A percentile compares a stretch with the other conserved stretches of the same genome.
phyloP scores from a whole-genome alignment of 2,888 invertebrate genomes.

The Apotomis betuletana region DNA sequence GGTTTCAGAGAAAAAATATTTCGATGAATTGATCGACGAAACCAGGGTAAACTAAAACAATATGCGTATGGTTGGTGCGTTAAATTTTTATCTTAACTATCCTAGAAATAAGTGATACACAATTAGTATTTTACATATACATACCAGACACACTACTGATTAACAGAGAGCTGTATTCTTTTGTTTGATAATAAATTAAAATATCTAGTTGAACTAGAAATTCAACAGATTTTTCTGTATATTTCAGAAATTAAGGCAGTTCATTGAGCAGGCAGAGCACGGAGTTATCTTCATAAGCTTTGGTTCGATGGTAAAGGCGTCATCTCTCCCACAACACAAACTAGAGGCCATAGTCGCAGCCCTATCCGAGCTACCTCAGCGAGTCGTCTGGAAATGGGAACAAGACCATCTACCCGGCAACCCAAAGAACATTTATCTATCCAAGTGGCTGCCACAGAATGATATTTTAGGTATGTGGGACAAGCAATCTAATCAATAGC shows the following conservation, averaged over 20 bases:
- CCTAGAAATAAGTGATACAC: no score
- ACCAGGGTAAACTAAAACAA: no score
- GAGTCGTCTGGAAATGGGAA: slow-evolving; percentile 89
- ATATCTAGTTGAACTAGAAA: no score
- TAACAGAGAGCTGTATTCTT: no score
- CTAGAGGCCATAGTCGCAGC: slow-evolving; percentile 80
- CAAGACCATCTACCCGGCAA: slow-evolving; percentile 79
- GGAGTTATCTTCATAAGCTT: slow-evolving; percentile 87
- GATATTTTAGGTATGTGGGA: slow-evolving; percentile 83
- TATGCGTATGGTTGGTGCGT: no score
- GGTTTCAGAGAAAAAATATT: no score
- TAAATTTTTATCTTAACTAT: no score
- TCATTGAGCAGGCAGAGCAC: slow-evolving; percentile 58
- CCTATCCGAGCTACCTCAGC: slow-evolving; percentile 81
- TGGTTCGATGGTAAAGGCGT: slow-evolving; percentile 86
- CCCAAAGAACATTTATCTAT: slow-evolving; percentile 82
- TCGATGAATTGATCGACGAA: no score
- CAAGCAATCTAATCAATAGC: background rate
- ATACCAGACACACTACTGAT: no score
- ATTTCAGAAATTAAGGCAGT: slow-evolving; percentile 13
- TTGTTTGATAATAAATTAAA: no score
- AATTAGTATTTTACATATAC: no score
- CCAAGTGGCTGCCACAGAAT: slow-evolving; percentile 86
- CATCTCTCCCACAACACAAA: slow-evolving; percentile 81
- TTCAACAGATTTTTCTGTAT: background rate